Percentiles rank a stretch among this genome's conserved stretches.
These are phyloP conservation scores for Cryptoblepharus egeriae DNA, from an alignment of 2,797 vertebrate genomes.

Conservation along the genomic window DNA sequence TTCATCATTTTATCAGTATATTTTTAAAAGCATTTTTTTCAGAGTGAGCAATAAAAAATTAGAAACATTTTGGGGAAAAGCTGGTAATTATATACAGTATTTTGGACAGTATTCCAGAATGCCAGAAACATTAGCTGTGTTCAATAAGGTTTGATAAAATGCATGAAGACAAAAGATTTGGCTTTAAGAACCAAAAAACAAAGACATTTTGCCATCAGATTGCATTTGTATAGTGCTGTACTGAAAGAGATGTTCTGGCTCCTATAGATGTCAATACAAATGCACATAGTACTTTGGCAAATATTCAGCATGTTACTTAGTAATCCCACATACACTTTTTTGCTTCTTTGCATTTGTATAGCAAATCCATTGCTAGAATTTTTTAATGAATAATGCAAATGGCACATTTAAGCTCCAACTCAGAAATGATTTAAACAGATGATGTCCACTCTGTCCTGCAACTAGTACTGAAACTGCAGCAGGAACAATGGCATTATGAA, in stretches of 20 bases:
- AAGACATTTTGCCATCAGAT: conserved; percentile 19
- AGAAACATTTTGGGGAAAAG: conserved; percentile 25
- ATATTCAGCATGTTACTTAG: not conserved
- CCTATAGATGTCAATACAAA: not conserved
- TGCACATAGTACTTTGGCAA: conserved; percentile 4
- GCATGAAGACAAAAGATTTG: conserved; percentile 31
- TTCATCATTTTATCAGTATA: not conserved
- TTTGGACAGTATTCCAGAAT: conserved; percentile 3
- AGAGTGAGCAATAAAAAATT: conserved; percentile 1
- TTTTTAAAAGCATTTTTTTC: conserved; percentile 5
- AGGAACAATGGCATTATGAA: not conserved
- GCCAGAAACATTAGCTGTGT: conserved; percentile 28
- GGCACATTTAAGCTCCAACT: rapidly evolving
- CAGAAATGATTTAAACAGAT: not conserved
- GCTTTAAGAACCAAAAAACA: conserved; percentile 24
- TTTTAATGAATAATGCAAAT: not conserved
- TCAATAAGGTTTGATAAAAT: conserved; percentile 46
- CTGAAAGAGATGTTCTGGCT: conserved; percentile 8
- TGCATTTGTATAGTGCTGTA: not conserved
- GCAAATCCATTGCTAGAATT: not conserved
- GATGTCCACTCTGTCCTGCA: not conserved
- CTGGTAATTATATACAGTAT: not conserved
- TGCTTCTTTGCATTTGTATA: not conserved
- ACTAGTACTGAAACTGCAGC: no score
- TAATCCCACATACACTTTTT: not conserved